These are phyloP conservation scores for Hylaeus volcanicus DNA, from an alignment of 1,140 invertebrate genomes.

Conservation along the genomic window DNA sequence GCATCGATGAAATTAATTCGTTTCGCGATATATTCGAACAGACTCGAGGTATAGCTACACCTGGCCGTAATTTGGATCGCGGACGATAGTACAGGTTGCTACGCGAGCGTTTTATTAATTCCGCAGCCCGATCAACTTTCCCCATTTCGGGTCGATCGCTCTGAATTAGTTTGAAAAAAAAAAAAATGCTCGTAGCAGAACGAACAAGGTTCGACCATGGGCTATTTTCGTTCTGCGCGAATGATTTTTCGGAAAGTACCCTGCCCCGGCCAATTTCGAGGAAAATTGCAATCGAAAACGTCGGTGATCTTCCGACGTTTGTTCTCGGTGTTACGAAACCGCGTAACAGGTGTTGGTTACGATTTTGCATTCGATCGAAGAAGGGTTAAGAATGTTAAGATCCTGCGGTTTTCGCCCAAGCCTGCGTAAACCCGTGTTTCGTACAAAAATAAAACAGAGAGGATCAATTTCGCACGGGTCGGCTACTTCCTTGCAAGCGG, in stretches of 20 bases:
- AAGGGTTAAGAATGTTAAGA: no score
- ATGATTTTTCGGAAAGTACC: background rate
- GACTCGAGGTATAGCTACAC: no score
- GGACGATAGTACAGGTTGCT: no score
- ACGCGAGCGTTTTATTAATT: no score
- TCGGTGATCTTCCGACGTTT: background rate
- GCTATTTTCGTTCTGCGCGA: background rate
- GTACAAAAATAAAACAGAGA: background rate
- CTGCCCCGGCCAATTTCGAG: background rate
- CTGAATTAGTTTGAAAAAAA: no score
- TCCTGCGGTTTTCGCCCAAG: background rate
- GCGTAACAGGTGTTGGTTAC: no score
- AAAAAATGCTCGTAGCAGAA: background rate
- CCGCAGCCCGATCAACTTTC: no score
- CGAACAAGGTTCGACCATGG: background rate
- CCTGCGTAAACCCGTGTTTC: background rate
- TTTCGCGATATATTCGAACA: no score
- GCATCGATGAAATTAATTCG: no score
- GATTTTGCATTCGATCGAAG: no score
- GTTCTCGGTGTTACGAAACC: background rate
- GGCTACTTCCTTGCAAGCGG: background rate
- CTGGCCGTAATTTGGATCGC: no score
- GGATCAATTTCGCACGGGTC: background rate
- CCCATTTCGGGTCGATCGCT: no score
- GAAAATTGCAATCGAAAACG: slow-evolving; percentile 19